Base-by-base conservation (phyloP, 2,888 invertebrate species). In the Synergus gifuensis region DNA sequence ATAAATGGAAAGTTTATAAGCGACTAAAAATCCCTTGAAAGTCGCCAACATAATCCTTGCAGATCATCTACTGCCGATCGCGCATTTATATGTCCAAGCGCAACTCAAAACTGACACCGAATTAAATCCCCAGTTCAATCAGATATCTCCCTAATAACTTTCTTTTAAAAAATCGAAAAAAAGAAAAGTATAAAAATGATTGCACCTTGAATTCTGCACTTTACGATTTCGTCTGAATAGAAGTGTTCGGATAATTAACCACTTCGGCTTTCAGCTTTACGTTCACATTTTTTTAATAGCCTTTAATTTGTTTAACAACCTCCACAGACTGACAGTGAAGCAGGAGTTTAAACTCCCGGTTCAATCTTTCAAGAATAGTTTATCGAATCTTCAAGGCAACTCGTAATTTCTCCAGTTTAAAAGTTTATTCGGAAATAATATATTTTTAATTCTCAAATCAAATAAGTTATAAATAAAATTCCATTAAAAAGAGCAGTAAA, bases 271-370 rank as follows among this genome's bases (percentile, higher is more conserved):
- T 69, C 36, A 54, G 36, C 16, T 73, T 73, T 40, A 36, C 46
- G 36, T 73, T 49, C 36, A 69, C 28, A 46, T 69, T 69, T 67
- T 67, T 69, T 49, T 44, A 69, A 69, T 69, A 46, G 69, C 49
- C 69, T 49, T 69, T 69, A 69, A 69, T 69, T 69, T 69, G 44
- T 69, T 49, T 49, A 49, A 69, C 49, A 69, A 69, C 69, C 69
- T 69, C 28, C 22, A 14, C 28, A 69, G 28, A 69, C 49, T 16
- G 49, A 46, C 28, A 28, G 28, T 28, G 16, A 49, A 69, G 9
- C 58, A 9, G 18, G 58, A 9, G 18, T 18, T 4, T 58, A 18
- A 9, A 18, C 69, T 22, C n/a, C n/a, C 14, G 28, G 69, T 28
- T 69, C 49, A 12, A 69, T 49, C 28, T 69, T 69, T 69, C 49